Base-by-base conservation (phyloP, 2,888 invertebrate genomes). In the Drosophila formosana region DNA sequence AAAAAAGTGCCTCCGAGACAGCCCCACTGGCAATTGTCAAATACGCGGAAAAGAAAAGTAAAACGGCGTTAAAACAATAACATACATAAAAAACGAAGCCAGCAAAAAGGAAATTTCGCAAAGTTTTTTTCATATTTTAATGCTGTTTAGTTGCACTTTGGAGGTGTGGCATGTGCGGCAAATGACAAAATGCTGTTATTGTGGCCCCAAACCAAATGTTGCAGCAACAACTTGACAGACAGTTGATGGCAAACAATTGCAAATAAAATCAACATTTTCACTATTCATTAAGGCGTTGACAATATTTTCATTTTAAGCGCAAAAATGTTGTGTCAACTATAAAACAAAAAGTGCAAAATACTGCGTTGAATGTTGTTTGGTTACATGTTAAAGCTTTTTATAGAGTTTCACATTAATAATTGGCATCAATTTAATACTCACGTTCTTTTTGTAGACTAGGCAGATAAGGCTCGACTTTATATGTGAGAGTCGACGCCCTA, bases 21-120 rank as follows among this genome's bases (percentile, higher is more conserved):
- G 9, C 13, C 61, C 37, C 53, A 61, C 43, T 46, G 46, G 55
- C 60, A 57, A 67, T 49, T 52, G 61, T 52, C 56, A 57, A 62
- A 53, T 61, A 47, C 39, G 50, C 11, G 3, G n/a, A 45, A 6
- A 26, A 58, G 13, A n/a, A 1, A 25, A 46, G 34, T 32, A 56
- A 56, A 56, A 56, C 26, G 46, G 46, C 13, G 46, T 26, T 13
- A 34, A 57, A 46, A 47, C 26, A 47, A 46, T 45, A 43, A 45
- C 34, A 50, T 30, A 50, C 28, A 49, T 5, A 25, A 8, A 41
- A 41, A 25, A 45, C 5, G n/a, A 30, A 28, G 6, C 30, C 6
- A 30, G 30, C 30, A 25, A 53, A 43, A 49, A 49, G 43, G 49
- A 68, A 61, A 68, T 52, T 51, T 53, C 9, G 49, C 49, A 66